phyloP scores from a whole-genome alignment of 2,113 vertebrate species.

The Ia io region DNA sequence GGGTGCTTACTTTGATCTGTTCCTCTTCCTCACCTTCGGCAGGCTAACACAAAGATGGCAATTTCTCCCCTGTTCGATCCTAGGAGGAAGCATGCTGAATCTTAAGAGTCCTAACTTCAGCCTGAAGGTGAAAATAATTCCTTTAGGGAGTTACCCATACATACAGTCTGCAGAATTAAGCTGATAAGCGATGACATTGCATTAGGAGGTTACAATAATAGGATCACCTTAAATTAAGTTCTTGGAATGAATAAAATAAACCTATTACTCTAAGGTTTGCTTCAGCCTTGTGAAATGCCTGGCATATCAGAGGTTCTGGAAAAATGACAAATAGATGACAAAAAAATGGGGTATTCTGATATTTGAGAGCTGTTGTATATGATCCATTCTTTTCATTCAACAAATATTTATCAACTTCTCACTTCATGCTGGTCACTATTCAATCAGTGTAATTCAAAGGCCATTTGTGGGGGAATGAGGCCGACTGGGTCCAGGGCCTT shows the following conservation, averaged over 20 bases:
- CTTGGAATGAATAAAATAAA: slow-evolving; percentile 62
- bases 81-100: slow-evolving; percentile 45
- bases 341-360: slow-evolving; percentile 15
- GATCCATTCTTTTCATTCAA: background rate
- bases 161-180: slow-evolving; percentile 39
- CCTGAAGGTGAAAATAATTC: slow-evolving; percentile 63
- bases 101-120: slow-evolving; percentile 27
- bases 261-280: slow-evolving; percentile 53
- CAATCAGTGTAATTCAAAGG: background rate
- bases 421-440: background rate
- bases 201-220: slow-evolving; percentile 51
- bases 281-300: slow-evolving; percentile 43
- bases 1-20: background rate
- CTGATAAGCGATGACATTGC: slow-evolving; percentile 61
- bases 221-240: slow-evolving; percentile 64
- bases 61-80: background rate
- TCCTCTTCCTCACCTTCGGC: background rate
- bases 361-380: background rate
- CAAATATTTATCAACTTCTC: background rate
- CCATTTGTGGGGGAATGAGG: background rate
- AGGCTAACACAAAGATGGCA: background rate
- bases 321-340: slow-evolving; percentile 15
- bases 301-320: slow-evolving; percentile 26
- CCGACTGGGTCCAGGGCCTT: background rate
- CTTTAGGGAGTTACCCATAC: background rate